Percentiles rank a stretch among this genome's conserved stretches.
Evolutionary conservation across 2,797 vertebrate species (phyloP).

Genomic region (Streptopelia turtur): DNA sequence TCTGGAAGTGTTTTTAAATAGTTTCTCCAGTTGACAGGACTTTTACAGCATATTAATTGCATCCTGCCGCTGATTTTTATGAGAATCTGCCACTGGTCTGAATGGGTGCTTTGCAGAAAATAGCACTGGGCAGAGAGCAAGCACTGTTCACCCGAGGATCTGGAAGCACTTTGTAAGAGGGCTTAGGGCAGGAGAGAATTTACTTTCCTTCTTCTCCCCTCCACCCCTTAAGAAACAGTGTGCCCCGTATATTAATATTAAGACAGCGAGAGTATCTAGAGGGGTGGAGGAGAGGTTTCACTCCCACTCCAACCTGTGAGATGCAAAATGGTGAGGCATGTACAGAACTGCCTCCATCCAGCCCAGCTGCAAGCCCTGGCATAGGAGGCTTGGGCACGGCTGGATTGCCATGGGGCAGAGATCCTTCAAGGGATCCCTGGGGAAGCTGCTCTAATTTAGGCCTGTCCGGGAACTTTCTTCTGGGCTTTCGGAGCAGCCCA

Average conservation of each 20-base stretch:
- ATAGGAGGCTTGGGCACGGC: background rate
- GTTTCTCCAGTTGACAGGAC: constrained; percentile 11
- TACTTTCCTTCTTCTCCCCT: background rate
- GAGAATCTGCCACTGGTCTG: background rate
- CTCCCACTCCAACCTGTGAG: background rate
- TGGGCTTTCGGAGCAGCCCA: background rate
- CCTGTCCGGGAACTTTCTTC: background rate
- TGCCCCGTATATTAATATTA: background rate
- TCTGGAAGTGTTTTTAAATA: background rate
- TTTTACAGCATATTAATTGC: constrained; percentile 43
- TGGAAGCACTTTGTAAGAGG: background rate
- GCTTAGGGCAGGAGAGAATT: background rate
- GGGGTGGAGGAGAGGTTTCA: constrained; percentile 22
- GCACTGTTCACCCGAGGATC: constrained; percentile 12
- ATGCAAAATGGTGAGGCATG: constrained; percentile 12
- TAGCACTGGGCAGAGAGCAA: background rate
- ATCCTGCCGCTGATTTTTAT: constrained; percentile 21
- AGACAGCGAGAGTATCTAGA: background rate
- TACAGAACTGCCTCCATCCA: constrained; percentile 37
- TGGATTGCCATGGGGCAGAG: constrained; percentile 6
- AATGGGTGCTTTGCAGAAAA: constrained; percentile 17
- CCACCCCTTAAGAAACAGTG: background rate
- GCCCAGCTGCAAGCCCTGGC: constrained; percentile 55
- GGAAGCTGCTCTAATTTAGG: background rate
- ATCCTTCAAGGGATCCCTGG: background rate